Conservation (phyloP, 2,888 invertebrate genomes). For the Himalopsyche kuldschensis region DNA sequence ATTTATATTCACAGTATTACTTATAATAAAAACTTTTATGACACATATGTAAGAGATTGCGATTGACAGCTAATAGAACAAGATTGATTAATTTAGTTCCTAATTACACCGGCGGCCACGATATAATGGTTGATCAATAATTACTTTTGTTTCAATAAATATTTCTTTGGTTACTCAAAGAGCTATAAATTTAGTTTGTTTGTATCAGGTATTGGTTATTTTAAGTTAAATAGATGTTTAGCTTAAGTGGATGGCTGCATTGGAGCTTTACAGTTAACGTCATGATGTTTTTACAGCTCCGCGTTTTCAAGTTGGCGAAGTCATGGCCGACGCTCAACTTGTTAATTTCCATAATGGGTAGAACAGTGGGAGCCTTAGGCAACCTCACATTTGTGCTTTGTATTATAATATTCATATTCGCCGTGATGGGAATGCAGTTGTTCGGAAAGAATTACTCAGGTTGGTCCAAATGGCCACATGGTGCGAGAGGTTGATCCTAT, state of each 20-base stretch:
- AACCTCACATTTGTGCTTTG: constrained; percentile 93
- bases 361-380: constrained; percentile 93
- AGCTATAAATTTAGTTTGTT: too few relatives aligned
- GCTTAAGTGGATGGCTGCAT: neutral
- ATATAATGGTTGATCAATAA: too few relatives aligned
- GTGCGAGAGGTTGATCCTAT: neutral
- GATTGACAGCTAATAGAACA: too few relatives aligned
- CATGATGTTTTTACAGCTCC: constrained; percentile 68
- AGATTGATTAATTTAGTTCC: too few relatives aligned
- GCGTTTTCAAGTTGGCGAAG: constrained; percentile 96
- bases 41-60: too few relatives aligned
- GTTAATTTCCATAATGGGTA: constrained; percentile 93
- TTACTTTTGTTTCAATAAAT: too few relatives aligned
- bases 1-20: too few relatives aligned
- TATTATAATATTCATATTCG: constrained; percentile 96
- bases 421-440: constrained; percentile 96
- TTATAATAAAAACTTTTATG: too few relatives aligned
- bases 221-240: neutral
- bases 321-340: constrained; percentile 96
- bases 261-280: neutral
- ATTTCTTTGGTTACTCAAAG: too few relatives aligned
- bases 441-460: constrained; percentile 88
- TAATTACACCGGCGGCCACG: too few relatives aligned
- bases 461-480: constrained; percentile 43
- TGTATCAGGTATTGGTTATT: too few relatives aligned